Evolutionary conservation across 2,888 invertebrate genomes (phyloP).

Genomic region (Agrotis exclamationis): DNA sequence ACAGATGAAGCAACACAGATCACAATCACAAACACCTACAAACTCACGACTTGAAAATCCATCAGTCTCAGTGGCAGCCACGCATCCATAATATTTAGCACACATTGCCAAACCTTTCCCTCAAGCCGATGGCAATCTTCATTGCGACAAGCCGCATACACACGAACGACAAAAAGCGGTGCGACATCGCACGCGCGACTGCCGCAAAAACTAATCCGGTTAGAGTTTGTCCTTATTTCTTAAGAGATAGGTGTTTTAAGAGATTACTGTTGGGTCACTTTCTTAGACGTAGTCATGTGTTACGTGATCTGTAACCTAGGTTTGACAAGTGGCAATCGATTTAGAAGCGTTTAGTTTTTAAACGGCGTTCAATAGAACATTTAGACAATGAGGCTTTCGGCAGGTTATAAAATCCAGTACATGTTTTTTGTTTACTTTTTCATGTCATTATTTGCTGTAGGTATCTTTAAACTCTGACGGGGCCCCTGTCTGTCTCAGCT

Average conservation of each 20-base stretch:
- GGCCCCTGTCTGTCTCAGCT: too few species aligned
- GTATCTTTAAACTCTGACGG: too few species aligned
- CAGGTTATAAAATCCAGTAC: too few species aligned
- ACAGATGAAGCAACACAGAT: conserved; percentile 5
- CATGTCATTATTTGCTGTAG: too few species aligned
- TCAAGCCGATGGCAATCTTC: conserved; percentile 44
- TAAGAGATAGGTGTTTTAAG: conserved; percentile 39
- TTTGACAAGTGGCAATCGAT: too few species aligned
- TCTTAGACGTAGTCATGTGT: conserved; percentile 17
- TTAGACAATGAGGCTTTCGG: too few species aligned
- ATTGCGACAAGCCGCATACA: conserved; percentile 65
- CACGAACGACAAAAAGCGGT: conserved; percentile 62
- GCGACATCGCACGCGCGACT: conserved; percentile 47
- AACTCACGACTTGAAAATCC: conserved; percentile 23
- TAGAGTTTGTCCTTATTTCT: conserved; percentile 58
- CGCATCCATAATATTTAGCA: conserved; percentile 33
- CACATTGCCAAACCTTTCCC: conserved; percentile 53
- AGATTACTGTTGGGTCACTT: conserved; percentile 33
- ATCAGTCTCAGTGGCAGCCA: conserved; percentile 22
- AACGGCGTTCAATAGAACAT: too few species aligned
- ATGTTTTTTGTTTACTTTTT: too few species aligned
- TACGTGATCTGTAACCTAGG: conserved; percentile 11
- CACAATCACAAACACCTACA: neutral
- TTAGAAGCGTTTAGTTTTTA: too few species aligned
- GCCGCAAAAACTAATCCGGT: conserved; percentile 60